A percentile compares a stretch with the other conserved stretches of the same genome.
Conservation (phyloP, 2,888 invertebrate genomes). For the Kuschelorhynchus macadamiae region DNA sequence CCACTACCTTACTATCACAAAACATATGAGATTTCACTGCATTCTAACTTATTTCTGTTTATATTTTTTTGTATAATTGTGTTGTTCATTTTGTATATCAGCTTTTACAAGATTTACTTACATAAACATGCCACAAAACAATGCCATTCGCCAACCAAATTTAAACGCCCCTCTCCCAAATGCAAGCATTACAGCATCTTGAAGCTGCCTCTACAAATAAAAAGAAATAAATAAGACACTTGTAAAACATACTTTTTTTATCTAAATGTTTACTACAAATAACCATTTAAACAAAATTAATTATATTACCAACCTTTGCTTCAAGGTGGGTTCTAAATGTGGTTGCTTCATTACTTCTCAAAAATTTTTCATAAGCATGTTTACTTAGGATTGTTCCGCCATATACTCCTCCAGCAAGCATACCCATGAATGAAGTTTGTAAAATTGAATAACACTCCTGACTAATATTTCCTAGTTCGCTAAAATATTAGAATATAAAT, state of each 20-base stretch:
- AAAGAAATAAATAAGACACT: not conserved
- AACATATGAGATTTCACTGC: too few species aligned
- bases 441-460: slow-evolving; percentile 75
- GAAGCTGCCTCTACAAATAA: slow-evolving; percentile 74
- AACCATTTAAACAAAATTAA: too few species aligned
- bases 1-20: too few species aligned
- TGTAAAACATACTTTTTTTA: too few species aligned
- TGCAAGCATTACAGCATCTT: slow-evolving; percentile 77
- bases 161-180: slow-evolving; percentile 81
- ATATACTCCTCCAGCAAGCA: slow-evolving; percentile 75
- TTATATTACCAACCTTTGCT: slow-evolving; percentile 74
- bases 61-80: too few species aligned
- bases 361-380: slow-evolving; percentile 76
- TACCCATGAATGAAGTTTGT: slow-evolving; percentile 74
- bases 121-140: slow-evolving; percentile 80
- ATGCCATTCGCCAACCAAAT: slow-evolving; percentile 79
- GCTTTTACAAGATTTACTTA: too few species aligned
- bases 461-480: slow-evolving; percentile 77
- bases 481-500: slow-evolving; percentile 66
- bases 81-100: too few species aligned
- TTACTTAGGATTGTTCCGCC: slow-evolving; percentile 77
- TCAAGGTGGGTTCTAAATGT: slow-evolving; percentile 76
- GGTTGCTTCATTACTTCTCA: slow-evolving; percentile 83
- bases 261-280: too few species aligned
- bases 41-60: too few species aligned